Evolutionary conservation across 2,888 invertebrate species (phyloP), one percentile per base, ranked within the genome.

Genomic region (Crepidodera aurea): DNA sequence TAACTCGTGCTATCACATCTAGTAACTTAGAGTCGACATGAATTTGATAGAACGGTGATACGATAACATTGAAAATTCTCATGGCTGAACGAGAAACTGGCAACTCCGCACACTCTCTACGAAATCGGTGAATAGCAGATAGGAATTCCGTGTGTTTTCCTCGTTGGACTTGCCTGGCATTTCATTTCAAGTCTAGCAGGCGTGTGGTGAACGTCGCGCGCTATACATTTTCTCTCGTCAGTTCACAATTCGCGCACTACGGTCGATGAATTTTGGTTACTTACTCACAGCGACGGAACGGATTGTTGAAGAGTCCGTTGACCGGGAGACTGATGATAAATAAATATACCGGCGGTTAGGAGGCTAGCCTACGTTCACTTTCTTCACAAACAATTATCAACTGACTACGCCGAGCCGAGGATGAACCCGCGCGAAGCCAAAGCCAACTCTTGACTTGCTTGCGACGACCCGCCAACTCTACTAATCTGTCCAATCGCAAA

Each of bases 401-500:
- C 40, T 54, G 57, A 61, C 46, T 46, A 60, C 40, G 59, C 16
- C 37, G 51, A 62, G 59, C 16, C 37, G 51, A 62, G 50, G 64
- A 60, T 60, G 62, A 65, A 58, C 63, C 56, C 54, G 44, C 44
- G 59, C 60, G 25, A 44, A 34, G 42, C 50, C n/a, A 57, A 18
- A 40, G 40, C 40, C 40, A 40, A 15, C 40, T 34, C 32, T 32
- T 32, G 32, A 48, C 48, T 56, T 46, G 57, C 22, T 51, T 51
- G 29, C 44, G 48, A 37, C 16, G 46, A 16, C 18, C 54, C 60
- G 51, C 51, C 48, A 37, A 44, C 51, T 61, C 60, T 50, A 60
- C 65, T 61, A 65, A 65, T 65, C 60, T 51, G 67, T 55, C 65
- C 65, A 65, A 67, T 67, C 67, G 62, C 60, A 61, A 60, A 60